A percentile compares a stretch with the other conserved stretches of the same genome.
Evolutionary conservation across 2,888 invertebrate species (phyloP).

Genomic region (Acleris emargana): DNA sequence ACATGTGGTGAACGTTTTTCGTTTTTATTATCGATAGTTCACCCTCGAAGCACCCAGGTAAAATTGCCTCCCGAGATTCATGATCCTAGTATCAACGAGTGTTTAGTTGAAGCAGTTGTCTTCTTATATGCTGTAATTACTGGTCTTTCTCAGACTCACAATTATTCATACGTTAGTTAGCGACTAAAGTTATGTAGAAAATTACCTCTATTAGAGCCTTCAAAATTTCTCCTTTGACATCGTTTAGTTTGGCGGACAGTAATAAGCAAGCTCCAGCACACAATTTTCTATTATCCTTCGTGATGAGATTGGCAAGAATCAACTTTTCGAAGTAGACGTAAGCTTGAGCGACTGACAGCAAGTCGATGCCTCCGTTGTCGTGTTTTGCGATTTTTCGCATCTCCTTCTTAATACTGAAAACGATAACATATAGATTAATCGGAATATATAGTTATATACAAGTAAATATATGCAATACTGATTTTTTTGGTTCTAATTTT

Average conservation of each 20-base stretch:
- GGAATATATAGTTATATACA: no score
- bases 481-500: conserved; percentile 40
- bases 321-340: conserved; percentile 99
- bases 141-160: no score
- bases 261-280: conserved; percentile 97
- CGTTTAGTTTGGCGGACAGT: conserved; percentile 97
- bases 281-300: conserved; percentile 97
- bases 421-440: conserved; percentile 4
- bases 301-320: conserved; percentile 94
- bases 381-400: conserved; percentile 96
- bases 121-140: no score
- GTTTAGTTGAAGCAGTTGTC: no score
- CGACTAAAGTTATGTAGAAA: neutral
- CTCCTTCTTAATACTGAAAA: conserved; percentile 94
- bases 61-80: no score
- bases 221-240: conserved; percentile 95
- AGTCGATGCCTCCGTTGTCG: conserved; percentile 91
- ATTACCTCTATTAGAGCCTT: conserved; percentile 94
- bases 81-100: no score
- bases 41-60: no score
- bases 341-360: conserved; percentile 96
- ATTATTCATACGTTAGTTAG: no score
- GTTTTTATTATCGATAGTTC: no score
- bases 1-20: no score
- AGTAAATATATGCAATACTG: neutral